Evolutionary conservation across 92 coral and sea anemone species (phyloP), one percentile per base, ranked within the genome.

Genomic region (Virgularia gustaviana): DNA sequence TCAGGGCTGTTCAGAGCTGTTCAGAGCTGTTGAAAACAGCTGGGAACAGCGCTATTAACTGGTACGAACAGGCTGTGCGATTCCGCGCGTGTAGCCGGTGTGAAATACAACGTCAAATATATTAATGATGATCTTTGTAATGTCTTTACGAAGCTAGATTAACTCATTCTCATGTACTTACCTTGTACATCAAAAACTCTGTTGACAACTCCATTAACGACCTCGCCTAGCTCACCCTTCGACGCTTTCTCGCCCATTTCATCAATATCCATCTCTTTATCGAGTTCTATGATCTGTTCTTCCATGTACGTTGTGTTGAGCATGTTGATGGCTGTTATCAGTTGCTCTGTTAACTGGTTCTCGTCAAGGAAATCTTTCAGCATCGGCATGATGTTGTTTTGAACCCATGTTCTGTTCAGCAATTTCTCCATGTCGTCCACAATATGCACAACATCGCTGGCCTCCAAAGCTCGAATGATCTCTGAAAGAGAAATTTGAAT

Each of bases 201-300:
- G n/a, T 65, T 56, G 19, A 65, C 54, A 38, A 65, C 15, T 20
- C 47, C 72, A 16, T 23, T 65, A 8, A 65, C 72, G 11, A 65
- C 72, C 24, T 33, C 72, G 15, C 54, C 16, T 9, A 65, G 15
- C 5, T 42, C 72, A 6, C 72, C 72, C 10, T 65, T 37, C 2
- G 72, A 23, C 16, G 44, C 30, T 18, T 30, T 27, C 31, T 65
- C 19, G 3, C 72, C 72, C n/a, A 22, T 65, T 23, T 19, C 9
- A 1, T 53, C 29, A 1, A 65, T 65, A 7, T 32, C 30, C 28
- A 18, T 24, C 20, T 41, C 16, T 43, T 24, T 2, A 30, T 65
- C 72, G 6, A 33, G 6, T 7, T 41, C 72, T 3, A 22, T 33
- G 7, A 65, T 10, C 20, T 41, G 20, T 9, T 42, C 35, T 16